Evolutionary conservation across 2,113 vertebrate genomes (phyloP), one percentile per base, ranked within the genome.

Genomic region (Otis tarda): DNA sequence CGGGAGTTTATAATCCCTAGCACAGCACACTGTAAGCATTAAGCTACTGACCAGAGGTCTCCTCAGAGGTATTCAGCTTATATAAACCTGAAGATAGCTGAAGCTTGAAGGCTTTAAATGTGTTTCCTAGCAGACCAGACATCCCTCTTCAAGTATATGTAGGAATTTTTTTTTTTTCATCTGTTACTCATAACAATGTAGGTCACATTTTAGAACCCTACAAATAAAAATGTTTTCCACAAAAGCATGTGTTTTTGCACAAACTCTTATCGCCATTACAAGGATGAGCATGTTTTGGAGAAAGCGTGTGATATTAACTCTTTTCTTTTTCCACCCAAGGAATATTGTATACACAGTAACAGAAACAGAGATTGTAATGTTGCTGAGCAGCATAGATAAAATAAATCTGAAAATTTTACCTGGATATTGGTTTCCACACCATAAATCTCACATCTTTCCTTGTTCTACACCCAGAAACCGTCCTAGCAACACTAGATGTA

Each of bases 1-100:
- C 50, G 83, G 83, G 85, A 87, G 52, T 53, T 89, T 70, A 67
- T 49, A 77, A 82, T 87, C 73, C 90, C 71, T 49, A 70, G 49
- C 41, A 49, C 31, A 61, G 37, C 2, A 10, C 67, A 35, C 73
- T 79, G n/a, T 16, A 83, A 83, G 75, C 75, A 87, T 53, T 45
- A 75, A 74, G n/a, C 39, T 74, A 52, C 59, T 78, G 83, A 55
- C 60, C 53, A 68, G 50, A 73, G 63, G 59, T 67, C 79, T 81
- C 85, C 39, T 56, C 76, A 78, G 68, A 78, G 71, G 83, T 61
- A 82, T 14, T 59, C 60, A 49, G 0, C 16, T 71, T 60, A 9
- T 49, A 35, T 71, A 78, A 90, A 68, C 74, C 56, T 56, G 39
- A 89, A 70, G 80, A 56, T 0, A 79, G 60, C 27, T 87, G 74